A percentile compares a stretch with the other conserved stretches of the same genome.
phyloP scores from a whole-genome alignment of 1,140 invertebrate species.

The Muscidifurax raptorellus region DNA sequence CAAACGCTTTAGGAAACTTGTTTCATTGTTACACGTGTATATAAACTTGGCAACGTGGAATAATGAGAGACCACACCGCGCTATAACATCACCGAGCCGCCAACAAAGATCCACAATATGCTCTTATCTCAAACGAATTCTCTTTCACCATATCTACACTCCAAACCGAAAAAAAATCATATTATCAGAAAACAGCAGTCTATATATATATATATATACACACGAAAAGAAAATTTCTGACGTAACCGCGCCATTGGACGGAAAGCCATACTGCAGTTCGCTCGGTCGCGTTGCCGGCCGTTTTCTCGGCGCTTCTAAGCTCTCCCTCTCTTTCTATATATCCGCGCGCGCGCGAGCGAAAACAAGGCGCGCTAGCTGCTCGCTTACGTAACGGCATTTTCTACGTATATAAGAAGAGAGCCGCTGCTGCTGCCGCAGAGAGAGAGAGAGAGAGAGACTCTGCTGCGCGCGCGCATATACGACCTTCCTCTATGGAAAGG shows the following conservation, averaged over 20 bases:
- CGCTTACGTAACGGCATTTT: constrained; percentile 52
- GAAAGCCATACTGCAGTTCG: background rate
- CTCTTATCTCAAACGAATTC: background rate
- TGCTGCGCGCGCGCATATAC: constrained; percentile 59
- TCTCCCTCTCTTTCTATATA: constrained; percentile 10
- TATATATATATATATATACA: too few species aligned
- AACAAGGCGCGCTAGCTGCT: constrained; percentile 18
- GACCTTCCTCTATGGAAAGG: constrained; percentile 76
- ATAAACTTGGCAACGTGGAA: too few species aligned
- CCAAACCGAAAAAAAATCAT: too few species aligned
- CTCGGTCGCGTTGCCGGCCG: background rate
- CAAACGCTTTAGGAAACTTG: background rate
- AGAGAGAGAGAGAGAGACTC: constrained; percentile 2
- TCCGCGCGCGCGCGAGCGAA: constrained; percentile 24
- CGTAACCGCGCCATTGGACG: constrained; percentile 37
- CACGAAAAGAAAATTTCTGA: constrained; percentile 31
- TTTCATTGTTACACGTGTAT: too few species aligned
- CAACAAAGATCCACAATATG: too few species aligned
- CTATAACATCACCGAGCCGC: too few species aligned
- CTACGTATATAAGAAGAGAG: constrained; percentile 27
- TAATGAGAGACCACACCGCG: too few species aligned
- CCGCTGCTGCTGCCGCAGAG: constrained; percentile 5
- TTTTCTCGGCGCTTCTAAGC: constrained; percentile 45
- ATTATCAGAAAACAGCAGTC: too few species aligned
- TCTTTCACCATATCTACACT: background rate